Percentiles rank a stretch among this genome's conserved stretches.
phyloP scores from a whole-genome alignment of 2,888 invertebrate species.

The Volucella bombylans region DNA sequence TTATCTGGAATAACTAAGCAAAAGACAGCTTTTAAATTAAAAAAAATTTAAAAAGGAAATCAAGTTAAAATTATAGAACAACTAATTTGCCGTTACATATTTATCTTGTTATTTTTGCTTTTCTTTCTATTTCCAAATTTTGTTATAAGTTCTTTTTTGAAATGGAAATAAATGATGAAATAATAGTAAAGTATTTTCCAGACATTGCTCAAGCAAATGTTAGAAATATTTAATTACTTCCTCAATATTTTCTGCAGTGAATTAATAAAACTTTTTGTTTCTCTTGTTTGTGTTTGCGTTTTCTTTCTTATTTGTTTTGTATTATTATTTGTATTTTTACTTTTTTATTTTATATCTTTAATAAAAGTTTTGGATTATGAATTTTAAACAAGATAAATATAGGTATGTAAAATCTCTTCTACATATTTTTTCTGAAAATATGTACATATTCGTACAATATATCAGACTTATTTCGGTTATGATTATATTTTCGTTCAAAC shows the following conservation, averaged over 20 bases:
- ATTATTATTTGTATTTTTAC: background rate
- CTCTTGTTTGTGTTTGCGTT: slow-evolving; percentile 60
- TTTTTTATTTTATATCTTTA: background rate
- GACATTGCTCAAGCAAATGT: slow-evolving; percentile 22
- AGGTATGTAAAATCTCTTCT: too few relatives aligned
- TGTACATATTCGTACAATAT: too few relatives aligned
- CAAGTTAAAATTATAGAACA: slow-evolving; percentile 32
- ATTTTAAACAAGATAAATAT: background rate
- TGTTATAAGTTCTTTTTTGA: too few relatives aligned
- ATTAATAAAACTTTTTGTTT: slow-evolving; percentile 72
- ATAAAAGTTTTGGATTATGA: background rate
- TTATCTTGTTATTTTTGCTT: slow-evolving; percentile 29
- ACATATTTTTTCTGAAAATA: too few relatives aligned
- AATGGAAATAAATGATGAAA: too few relatives aligned
- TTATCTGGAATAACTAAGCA: slow-evolving; percentile 14
- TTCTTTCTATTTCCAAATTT: too few relatives aligned
- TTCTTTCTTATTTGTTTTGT: slow-evolving; percentile 20
- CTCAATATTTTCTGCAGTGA: slow-evolving; percentile 39
- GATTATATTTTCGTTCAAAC: too few relatives aligned
- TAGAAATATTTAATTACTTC: slow-evolving; percentile 8
- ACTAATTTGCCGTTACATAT: slow-evolving; percentile 48
- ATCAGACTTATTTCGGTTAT: too few relatives aligned
- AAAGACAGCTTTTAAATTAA: slow-evolving; percentile 44
- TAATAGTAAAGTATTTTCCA: slow-evolving; percentile 1
- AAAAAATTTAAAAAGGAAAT: slow-evolving; percentile 11